phyloP scores from a whole-genome alignment of 2,113 vertebrate species.

The Alaudala cheleensis region DNA sequence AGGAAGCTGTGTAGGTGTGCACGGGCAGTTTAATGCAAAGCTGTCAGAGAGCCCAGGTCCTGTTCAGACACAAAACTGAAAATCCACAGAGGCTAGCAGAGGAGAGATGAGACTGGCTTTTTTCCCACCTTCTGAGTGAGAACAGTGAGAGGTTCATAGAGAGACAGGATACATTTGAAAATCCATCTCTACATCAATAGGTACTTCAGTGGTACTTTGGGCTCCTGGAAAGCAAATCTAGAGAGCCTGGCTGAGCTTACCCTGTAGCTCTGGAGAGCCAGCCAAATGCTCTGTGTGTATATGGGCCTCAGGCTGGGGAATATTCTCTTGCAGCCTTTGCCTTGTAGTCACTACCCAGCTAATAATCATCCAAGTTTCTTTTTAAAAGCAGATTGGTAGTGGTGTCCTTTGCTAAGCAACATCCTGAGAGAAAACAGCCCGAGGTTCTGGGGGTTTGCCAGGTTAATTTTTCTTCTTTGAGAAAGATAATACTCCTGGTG shows the following conservation, averaged over 20 bases:
- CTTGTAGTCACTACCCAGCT: not conserved
- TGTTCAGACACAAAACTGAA: not conserved
- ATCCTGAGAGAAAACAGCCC: not conserved
- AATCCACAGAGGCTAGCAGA: not conserved
- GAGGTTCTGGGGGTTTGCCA: not conserved
- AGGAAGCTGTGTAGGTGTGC: not conserved
- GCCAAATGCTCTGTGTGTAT: no score
- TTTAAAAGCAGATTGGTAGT: not conserved
- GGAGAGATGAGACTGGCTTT: not conserved
- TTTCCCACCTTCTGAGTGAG: not conserved
- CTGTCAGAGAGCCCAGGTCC: not conserved
- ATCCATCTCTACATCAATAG: not conserved
- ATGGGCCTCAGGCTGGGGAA: not conserved
- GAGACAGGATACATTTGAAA: not conserved
- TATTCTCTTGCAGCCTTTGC: not conserved
- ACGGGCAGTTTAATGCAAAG: not conserved
- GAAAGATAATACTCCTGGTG: not conserved
- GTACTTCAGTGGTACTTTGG: not conserved
- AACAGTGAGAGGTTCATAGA: not conserved
- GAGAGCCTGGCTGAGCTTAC: not conserved
- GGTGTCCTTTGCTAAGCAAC: not conserved
- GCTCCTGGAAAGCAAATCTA: not conserved
- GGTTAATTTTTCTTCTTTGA: not conserved
- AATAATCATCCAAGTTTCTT: not conserved
- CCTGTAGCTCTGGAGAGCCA: not conserved